Percentiles rank a stretch among this genome's conserved stretches.
These are phyloP conservation scores for Chromis chromis DNA, from an alignment of 2,797 vertebrate species.

Conservation along the genomic window DNA sequence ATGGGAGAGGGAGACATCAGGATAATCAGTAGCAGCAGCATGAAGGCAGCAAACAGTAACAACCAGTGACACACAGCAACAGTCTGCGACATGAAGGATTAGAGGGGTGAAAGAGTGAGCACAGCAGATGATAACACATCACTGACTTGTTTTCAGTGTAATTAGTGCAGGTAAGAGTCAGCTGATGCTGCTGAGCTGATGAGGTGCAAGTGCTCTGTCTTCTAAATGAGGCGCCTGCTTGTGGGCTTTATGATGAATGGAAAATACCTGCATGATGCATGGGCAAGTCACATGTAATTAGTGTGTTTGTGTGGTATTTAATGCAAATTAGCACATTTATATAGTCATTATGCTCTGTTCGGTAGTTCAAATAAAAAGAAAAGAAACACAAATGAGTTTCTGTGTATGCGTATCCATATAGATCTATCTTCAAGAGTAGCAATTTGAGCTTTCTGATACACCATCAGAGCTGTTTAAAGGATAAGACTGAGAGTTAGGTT, in stretches of 20 bases:
- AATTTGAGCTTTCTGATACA: not conserved
- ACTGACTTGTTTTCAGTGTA: slow-evolving; percentile 24
- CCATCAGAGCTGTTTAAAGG: not conserved
- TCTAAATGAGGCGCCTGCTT: slow-evolving; percentile 4
- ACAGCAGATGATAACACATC: slow-evolving; percentile 19
- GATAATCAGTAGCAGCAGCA: slow-evolving; percentile 42
- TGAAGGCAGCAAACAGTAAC: slow-evolving; percentile 18
- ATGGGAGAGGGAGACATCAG: slow-evolving; percentile 12
- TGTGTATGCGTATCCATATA: not conserved
- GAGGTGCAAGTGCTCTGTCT: not conserved
- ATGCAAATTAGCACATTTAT: slow-evolving; percentile 22
- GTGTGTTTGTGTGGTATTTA: slow-evolving; percentile 1
- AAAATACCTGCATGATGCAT: slow-evolving; percentile 24
- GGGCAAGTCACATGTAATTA: slow-evolving; percentile 3
- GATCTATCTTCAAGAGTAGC: not conserved
- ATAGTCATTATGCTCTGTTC: slow-evolving; percentile 2
- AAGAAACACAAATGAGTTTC: not conserved
- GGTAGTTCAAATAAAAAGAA: slow-evolving; percentile 9
- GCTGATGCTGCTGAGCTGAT: slow-evolving; percentile 12
- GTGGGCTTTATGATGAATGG: slow-evolving; percentile 17
- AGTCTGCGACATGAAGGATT: slow-evolving; percentile 18
- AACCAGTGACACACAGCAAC: slow-evolving; percentile 13
- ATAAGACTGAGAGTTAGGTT: not conserved
- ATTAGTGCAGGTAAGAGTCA: slow-evolving; percentile 26
- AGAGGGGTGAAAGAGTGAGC: slow-evolving; percentile 11